Percentiles rank a stretch among this genome's conserved stretches.
phyloP scores from a whole-genome alignment of 2,113 vertebrate genomes.

The Axis porcinus region DNA sequence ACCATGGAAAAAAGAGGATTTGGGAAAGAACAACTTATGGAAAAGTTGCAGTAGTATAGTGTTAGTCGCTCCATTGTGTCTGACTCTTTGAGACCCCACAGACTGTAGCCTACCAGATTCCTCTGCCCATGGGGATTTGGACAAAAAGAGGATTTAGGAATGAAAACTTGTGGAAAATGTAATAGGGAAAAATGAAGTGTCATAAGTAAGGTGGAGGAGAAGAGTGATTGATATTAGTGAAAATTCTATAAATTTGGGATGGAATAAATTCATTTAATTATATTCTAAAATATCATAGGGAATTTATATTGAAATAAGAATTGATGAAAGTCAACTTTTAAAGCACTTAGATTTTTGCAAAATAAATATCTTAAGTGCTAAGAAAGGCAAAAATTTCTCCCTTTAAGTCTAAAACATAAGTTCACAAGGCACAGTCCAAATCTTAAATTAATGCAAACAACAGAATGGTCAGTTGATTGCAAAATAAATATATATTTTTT shows the following conservation, averaged over 20 bases:
- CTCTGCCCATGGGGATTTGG: neutral
- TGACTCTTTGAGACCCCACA: neutral
- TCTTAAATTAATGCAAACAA: neutral
- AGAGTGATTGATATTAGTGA: neutral
- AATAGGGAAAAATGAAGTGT: neutral
- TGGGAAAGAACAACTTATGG: neutral
- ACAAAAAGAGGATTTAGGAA: neutral
- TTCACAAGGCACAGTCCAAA: neutral
- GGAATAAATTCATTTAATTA: neutral
- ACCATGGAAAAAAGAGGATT: neutral
- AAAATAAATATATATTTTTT: neutral
- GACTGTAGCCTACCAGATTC: neutral
- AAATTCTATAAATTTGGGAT: no score
- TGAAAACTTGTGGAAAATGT: neutral
- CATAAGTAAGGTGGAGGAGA: rapidly evolving
- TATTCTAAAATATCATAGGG: neutral
- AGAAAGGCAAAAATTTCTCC: neutral
- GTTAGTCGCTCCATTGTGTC: neutral
- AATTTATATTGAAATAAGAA: neutral
- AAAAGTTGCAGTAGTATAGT: neutral
- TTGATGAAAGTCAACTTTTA: neutral
- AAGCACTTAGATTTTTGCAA: neutral
- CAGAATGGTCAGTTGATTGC: rapidly evolving
- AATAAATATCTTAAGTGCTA: neutral
- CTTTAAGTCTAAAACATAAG: neutral